These are phyloP conservation scores for Parnassius smintheus DNA, from an alignment of 2,888 invertebrate genomes.

Conservation along the genomic window DNA sequence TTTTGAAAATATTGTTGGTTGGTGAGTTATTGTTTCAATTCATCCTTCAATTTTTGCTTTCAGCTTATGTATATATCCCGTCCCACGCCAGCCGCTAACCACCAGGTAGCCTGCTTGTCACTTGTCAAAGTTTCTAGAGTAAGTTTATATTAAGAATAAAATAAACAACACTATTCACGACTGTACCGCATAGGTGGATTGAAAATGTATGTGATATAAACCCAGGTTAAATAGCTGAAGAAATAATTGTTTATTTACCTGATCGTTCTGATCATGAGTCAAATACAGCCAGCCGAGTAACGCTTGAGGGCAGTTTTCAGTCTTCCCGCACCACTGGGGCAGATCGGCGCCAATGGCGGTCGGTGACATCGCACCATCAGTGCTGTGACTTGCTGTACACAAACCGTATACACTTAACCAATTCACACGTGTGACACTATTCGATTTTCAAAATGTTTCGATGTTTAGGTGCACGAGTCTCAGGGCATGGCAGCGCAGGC, in stretches of 20 bases:
- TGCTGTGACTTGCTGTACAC: conserved; percentile 32
- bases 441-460: not conserved
- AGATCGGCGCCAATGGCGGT: conserved; percentile 67
- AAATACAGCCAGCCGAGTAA: conserved; percentile 72
- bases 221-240: not conserved
- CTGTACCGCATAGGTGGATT: too few species aligned
- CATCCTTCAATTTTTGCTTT: too few species aligned
- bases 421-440: not conserved
- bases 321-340: conserved; percentile 72
- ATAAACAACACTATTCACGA: too few species aligned
- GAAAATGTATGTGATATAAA: not conserved
- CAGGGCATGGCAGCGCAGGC: conserved; percentile 51
- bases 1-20: too few species aligned
- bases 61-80: too few species aligned
- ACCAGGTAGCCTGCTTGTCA: not conserved
- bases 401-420: conserved; percentile 21
- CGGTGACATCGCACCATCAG: conserved; percentile 68
- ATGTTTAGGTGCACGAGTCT: conserved; percentile 36
- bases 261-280: conserved; percentile 70
- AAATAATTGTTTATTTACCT: conserved; percentile 46
- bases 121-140: not conserved
- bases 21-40: too few species aligned
- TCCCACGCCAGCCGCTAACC: not conserved
- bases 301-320: conserved; percentile 64
- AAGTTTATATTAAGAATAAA: too few species aligned